These are phyloP conservation scores for Polia nebulosa DNA, from an alignment of 2,888 invertebrate species.

Conservation along the genomic window DNA sequence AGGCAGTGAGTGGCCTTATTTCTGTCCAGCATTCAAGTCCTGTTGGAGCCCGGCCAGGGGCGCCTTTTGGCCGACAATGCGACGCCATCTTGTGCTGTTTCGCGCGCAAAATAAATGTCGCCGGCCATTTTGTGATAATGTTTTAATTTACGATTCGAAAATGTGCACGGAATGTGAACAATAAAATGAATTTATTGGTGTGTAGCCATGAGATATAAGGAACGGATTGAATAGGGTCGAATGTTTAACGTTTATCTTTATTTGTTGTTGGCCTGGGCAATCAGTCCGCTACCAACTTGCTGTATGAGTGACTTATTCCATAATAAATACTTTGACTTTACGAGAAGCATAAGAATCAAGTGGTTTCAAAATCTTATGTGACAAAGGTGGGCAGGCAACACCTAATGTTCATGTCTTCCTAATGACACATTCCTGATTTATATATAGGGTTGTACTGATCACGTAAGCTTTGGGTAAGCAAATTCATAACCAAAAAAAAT, in stretches of 20 bases:
- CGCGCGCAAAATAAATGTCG: conserved; percentile 63
- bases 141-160: conserved; percentile 50
- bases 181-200: conserved; percentile 33
- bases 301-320: not conserved
- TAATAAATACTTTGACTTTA: not conserved
- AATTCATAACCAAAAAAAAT: conserved; percentile 10
- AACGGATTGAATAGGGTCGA: conserved; percentile 13
- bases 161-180: conserved; percentile 23
- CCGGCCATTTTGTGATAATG: conserved; percentile 48
- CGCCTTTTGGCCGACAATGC: conserved; percentile 70
- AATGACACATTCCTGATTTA: no score
- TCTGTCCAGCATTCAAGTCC: conserved; percentile 63
- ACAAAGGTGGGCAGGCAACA: no score
- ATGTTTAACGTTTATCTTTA: conserved; percentile 17
- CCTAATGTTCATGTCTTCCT: no score
- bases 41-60: conserved; percentile 73
- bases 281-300: not conserved
- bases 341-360: not conserved
- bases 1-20: conserved; percentile 69
- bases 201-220: conserved; percentile 17
- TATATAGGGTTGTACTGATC: not conserved
- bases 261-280: not conserved
- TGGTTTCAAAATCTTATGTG: no score
- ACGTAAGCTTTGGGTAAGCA: not conserved
- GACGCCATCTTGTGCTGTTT: conserved; percentile 70